Conservation (phyloP, 2,113 vertebrate species). For the Pitta sordida region DNA sequence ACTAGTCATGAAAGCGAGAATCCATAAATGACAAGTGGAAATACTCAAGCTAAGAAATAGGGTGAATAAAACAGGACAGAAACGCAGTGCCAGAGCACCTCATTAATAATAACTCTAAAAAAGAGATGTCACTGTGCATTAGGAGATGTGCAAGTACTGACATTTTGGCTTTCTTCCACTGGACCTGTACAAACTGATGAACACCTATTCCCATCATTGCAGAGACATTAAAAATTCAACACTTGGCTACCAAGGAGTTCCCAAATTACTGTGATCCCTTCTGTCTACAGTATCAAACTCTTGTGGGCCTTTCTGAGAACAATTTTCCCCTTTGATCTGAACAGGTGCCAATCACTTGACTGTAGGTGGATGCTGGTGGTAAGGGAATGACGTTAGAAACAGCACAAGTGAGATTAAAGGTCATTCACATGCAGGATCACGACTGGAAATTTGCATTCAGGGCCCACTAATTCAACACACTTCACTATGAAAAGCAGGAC, state of each 20-base stretch:
- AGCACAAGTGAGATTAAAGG: background rate
- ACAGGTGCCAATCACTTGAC: background rate
- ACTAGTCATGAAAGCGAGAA: background rate
- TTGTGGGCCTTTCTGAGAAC: background rate
- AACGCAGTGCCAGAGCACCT: background rate
- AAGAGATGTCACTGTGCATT: background rate
- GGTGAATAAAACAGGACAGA: background rate
- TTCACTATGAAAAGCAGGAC: background rate
- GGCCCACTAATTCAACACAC: background rate
- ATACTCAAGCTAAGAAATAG: background rate
- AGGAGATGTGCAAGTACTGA: background rate
- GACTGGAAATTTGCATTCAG: background rate
- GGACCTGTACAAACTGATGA: background rate
- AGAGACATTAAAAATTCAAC: background rate
- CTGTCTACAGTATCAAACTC: background rate
- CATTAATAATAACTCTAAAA: background rate
- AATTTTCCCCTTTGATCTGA: background rate
- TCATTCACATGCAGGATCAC: background rate
- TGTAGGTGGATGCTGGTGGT: background rate
- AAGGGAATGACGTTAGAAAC: background rate
- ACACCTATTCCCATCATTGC: background rate
- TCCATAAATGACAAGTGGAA: background rate
- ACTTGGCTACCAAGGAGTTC: rapidly evolving
- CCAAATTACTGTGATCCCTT: background rate
- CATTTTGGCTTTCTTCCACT: background rate